These are phyloP conservation scores for Protobothrops flavoviridis DNA, from an alignment of 2,113 vertebrate genomes.

Conservation along the genomic window DNA sequence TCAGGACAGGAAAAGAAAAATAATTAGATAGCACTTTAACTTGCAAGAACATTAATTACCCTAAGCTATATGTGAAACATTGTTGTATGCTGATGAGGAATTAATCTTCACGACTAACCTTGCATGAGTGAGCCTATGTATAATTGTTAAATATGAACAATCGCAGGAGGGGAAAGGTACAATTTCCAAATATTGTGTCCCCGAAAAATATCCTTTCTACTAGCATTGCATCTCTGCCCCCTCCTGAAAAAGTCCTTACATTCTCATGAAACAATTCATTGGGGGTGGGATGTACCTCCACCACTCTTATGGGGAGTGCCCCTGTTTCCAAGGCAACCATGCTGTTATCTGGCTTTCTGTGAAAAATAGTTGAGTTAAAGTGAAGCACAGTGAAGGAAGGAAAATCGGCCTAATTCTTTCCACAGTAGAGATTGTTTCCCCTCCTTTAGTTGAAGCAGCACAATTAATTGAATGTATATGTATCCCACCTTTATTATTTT, in stretches of 20 bases:
- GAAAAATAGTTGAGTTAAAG: neutral
- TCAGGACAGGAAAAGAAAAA: conserved; percentile 56
- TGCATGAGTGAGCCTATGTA: conserved; percentile 31
- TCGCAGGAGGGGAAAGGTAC: neutral
- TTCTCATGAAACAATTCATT: neutral
- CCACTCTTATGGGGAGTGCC: neutral
- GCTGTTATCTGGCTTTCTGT: neutral
- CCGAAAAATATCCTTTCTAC: neutral
- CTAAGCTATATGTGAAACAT: conserved; percentile 61
- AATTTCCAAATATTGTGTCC: neutral
- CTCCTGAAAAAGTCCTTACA: neutral
- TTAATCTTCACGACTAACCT: conserved; percentile 65
- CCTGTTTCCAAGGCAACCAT: neutral
- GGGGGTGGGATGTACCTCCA: neutral
- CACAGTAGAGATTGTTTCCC: neutral
- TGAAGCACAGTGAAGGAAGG: neutral
- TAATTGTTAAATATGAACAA: neutral
- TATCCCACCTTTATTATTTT: neutral
- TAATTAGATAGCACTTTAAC: conserved; percentile 65
- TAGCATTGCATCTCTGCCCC: too few species aligned
- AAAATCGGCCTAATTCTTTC: neutral
- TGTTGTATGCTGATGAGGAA: conserved; percentile 58
- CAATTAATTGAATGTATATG: neutral
- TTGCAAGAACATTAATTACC: conserved; percentile 70
- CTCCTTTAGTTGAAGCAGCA: neutral